phyloP scores from a whole-genome alignment of 2,113 vertebrate species.

The Heptranchias perlo region DNA sequence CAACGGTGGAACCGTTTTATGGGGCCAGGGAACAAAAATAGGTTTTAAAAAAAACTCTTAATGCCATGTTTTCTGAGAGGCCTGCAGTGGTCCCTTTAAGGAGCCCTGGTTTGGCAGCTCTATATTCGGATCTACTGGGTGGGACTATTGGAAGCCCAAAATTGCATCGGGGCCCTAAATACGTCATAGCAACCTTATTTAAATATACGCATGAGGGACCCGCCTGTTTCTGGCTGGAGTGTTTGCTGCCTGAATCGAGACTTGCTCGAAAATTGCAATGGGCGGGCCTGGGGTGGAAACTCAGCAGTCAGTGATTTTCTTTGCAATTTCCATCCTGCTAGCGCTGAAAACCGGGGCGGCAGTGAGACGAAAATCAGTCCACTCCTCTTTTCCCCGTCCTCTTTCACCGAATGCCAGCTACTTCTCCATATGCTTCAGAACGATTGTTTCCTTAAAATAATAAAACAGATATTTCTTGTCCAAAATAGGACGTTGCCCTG shows the following conservation, averaged over 20 bases:
- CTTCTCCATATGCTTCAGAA: background rate
- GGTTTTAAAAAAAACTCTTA: background rate
- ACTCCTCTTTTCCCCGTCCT: background rate
- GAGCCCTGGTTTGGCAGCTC: background rate
- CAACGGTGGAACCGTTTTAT: background rate
- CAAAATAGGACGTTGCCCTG: too few species aligned
- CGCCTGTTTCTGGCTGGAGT: too few species aligned
- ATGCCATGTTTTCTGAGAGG: background rate
- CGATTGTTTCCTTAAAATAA: background rate
- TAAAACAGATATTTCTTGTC: background rate
- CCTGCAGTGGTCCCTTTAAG: background rate
- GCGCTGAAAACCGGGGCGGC: background rate
- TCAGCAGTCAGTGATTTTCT: too few species aligned
- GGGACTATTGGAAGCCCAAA: background rate
- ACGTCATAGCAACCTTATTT: background rate
- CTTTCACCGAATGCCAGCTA: background rate
- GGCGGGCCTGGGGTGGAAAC: background rate
- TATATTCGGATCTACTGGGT: background rate
- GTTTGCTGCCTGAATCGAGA: too few species aligned
- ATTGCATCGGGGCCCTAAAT: background rate
- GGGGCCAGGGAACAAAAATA: background rate
- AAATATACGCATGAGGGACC: background rate
- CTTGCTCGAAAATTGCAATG: background rate
- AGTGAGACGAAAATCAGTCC: background rate
- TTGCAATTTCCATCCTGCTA: too few species aligned